These are phyloP conservation scores for Melipona beecheii DNA, from an alignment of 2,888 invertebrate species.

Conservation along the genomic window DNA sequence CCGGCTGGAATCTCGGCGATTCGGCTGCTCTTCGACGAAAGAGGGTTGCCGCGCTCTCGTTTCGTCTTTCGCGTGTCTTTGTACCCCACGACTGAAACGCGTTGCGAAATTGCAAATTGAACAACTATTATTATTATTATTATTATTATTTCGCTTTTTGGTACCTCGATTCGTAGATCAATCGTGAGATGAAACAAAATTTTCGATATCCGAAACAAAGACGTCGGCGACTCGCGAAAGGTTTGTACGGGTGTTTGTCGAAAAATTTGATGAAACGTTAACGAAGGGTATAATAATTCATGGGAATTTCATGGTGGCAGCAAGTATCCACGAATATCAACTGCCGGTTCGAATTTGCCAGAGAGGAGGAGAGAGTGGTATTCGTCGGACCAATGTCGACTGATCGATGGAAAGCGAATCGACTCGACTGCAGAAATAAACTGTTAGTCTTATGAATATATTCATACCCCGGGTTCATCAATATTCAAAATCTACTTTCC, in stretches of 20 bases:
- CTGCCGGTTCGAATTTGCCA: conserved; percentile 50
- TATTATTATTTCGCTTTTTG: too few species aligned
- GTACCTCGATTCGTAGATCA: conserved; percentile 29
- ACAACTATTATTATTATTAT: conserved; percentile 40
- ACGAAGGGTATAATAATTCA: background rate
- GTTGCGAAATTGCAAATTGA: background rate
- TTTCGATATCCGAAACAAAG: conserved; percentile 52
- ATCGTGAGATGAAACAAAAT: conserved; percentile 37
- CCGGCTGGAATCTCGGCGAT: conserved; percentile 54
- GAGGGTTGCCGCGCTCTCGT: background rate
- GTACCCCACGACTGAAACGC: too few species aligned
- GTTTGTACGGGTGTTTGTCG: conserved; percentile 20
- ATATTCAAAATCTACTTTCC: conserved; percentile 73
- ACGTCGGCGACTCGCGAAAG: conserved; percentile 35
- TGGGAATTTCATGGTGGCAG: conserved; percentile 2
- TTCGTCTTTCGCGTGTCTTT: background rate
- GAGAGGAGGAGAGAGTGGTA: background rate
- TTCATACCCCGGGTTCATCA: conserved; percentile 69
- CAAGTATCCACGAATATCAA: conserved; percentile 59
- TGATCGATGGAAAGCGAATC: conserved; percentile 69
- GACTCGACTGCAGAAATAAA: conserved; percentile 69
- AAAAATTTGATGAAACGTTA: background rate
- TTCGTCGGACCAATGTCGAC: conserved; percentile 52
- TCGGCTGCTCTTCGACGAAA: background rate
- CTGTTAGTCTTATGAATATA: conserved; percentile 73